Evolutionary conservation across 2,113 vertebrate species (phyloP).

Genomic region (Pachyramphus minor): DNA sequence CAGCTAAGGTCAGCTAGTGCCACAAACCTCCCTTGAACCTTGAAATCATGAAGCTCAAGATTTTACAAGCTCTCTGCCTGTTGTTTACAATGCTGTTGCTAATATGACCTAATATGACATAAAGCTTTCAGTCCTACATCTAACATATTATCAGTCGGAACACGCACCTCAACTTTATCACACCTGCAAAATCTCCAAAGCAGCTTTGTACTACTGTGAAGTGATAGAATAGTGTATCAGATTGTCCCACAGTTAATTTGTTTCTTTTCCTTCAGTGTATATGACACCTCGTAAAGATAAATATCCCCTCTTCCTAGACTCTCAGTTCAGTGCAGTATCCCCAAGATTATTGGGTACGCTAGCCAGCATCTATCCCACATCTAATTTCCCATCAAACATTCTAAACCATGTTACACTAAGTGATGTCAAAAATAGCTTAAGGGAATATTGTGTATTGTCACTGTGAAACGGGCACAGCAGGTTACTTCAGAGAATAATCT

Average conservation of each 20-base stretch:
- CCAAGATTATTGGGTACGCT: accelerated
- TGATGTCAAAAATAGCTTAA: conserved; percentile 42
- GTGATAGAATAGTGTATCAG: neutral
- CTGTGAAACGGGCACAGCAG: conserved; percentile 14
- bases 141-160: neutral
- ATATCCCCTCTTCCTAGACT: neutral
- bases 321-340: neutral
- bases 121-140: neutral
- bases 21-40: neutral
- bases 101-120: neutral
- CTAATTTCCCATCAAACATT: conserved; percentile 2
- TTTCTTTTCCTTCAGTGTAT: neutral
- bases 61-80: neutral
- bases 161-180: neutral
- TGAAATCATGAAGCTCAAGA: neutral
- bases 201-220: neutral
- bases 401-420: neutral
- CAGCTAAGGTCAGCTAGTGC: neutral
- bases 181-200: neutral
- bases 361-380: neutral
- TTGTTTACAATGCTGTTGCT: neutral
- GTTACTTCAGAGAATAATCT: conserved; percentile 41
- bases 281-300: neutral
- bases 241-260: neutral
- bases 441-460: neutral